These are phyloP conservation scores for Colletes gigas DNA, from an alignment of 1,140 invertebrate genomes.

Conservation along the genomic window DNA sequence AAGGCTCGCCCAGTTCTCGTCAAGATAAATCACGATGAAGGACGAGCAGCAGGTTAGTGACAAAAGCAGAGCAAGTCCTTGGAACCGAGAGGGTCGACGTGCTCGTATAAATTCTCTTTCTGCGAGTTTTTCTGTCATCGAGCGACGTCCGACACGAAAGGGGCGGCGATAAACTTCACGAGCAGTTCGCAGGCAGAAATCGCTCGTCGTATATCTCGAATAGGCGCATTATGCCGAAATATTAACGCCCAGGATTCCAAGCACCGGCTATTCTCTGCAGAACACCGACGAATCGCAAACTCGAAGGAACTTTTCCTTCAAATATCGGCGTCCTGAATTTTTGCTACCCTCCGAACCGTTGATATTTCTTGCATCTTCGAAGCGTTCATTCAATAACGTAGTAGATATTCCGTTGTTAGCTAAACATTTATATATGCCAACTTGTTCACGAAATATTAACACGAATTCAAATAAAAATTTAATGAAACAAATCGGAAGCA, in stretches of 20 bases:
- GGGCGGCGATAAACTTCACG: constrained; percentile 75
- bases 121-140: constrained; percentile 67
- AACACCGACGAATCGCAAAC: not conserved
- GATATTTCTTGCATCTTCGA: not conserved
- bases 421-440: too few relatives aligned
- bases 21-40: constrained; percentile 49
- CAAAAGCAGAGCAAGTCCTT: constrained; percentile 44
- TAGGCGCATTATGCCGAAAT: constrained; percentile 42
- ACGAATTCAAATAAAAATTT: too few relatives aligned
- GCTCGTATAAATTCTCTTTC: constrained; percentile 62
- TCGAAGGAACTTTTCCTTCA: not conserved
- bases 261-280: constrained; percentile 20
- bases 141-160: constrained; percentile 70
- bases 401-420: too few relatives aligned
- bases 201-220: constrained; percentile 43
- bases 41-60: constrained; percentile 28
- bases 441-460: too few relatives aligned
- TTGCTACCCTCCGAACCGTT: not conserved
- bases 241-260: constrained; percentile 15
- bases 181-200: constrained; percentile 61
- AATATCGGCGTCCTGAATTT: not conserved
- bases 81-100: constrained; percentile 1
- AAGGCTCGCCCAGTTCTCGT: not conserved
- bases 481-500: too few relatives aligned
- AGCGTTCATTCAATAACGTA: too few relatives aligned